Evolutionary conservation across 2,888 invertebrate genomes (phyloP).

Genomic region (Tetropium fuscum): DNA sequence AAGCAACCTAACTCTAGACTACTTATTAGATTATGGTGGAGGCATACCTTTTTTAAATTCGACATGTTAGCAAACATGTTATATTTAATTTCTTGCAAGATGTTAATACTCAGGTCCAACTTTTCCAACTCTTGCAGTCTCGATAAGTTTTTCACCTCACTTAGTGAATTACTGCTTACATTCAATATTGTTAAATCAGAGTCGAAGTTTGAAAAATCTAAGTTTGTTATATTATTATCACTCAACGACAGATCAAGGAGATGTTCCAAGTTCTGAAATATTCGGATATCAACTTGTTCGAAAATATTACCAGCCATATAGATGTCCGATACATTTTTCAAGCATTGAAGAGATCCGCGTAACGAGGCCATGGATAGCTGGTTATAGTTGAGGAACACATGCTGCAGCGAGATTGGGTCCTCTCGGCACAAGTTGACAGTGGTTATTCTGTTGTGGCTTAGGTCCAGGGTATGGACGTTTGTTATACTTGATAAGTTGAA

Average conservation of each 20-base stretch:
- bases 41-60: conserved; percentile 14
- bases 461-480: conserved; percentile 13
- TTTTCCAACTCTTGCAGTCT: conserved; percentile 7
- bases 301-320: conserved; percentile 31
- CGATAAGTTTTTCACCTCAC: conserved; percentile 26
- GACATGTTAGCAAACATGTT: conserved; percentile 19
- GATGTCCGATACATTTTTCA: conserved; percentile 26
- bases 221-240: conserved; percentile 23
- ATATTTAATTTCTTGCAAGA: conserved; percentile 25
- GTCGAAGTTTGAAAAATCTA: conserved; percentile 21
- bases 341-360: conserved; percentile 7
- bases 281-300: conserved; percentile 8
- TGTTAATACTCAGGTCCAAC: conserved; percentile 30
- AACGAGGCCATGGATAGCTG: conserved; percentile 1
- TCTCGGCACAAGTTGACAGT: conserved; percentile 16
- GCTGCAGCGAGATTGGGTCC: conserved; percentile 20
- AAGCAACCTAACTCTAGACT: conserved; percentile 32
- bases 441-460: conserved; percentile 29
- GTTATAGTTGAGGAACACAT: conserved; percentile 28
- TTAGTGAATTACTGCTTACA: conserved; percentile 22
- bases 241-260: conserved; percentile 26
- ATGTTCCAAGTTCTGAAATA: conserved; percentile 15
- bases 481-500: conserved; percentile 31
- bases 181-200: conserved; percentile 20
- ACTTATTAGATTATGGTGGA: conserved; percentile 28